Evolutionary conservation across 2,888 invertebrate species (phyloP), one percentile per base, ranked within the genome.

Genomic region (Tortricodes alternella): DNA sequence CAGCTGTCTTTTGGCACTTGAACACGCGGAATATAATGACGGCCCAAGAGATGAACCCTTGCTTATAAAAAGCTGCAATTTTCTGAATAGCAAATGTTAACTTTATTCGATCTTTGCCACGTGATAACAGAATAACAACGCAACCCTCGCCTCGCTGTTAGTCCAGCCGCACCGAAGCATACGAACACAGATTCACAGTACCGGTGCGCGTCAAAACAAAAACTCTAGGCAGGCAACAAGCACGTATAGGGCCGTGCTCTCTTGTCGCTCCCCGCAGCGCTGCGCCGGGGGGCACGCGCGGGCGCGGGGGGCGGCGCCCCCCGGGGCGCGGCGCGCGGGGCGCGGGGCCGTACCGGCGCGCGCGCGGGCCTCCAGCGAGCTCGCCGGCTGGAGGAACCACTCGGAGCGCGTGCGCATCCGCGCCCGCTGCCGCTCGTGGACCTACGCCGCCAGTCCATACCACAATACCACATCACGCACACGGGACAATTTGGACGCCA

Each of bases 381-480:
- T 92, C 64, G 92, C 92, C 57, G 94, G 94, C 74, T 95, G 94
- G 85, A 97, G 93, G 92, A 98, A 99, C 99, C 99, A 99, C 91
- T 99, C 98, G 59, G 98, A 98, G 70, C 99, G 94, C 66, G 98
- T 98, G 82, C 97, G 94, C 97, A 99, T 98, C 71, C 99, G 94
- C 81, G 97, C 97, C 65, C 98, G 96, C 92, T 99, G 99, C 80
- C 98, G 93, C 91, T 98, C 97, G 92, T 98, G 97, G 73, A 98
- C 98, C 96, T 97, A 90, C 80, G 71, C 71, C 70, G 68, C 68
- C 71, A 64, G 58, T 65, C 51, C 56, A n/a, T 58, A 62, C 59
- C 58, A 63, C 61, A 58, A n/a, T 67, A 58, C 59, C 63, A 60
- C 66, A 58, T 61, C 61, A 52, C 60, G 24, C 50, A 27, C 46